Conservation (phyloP, 2,797 vertebrate species). For the Tadarida brasiliensis region DNA sequence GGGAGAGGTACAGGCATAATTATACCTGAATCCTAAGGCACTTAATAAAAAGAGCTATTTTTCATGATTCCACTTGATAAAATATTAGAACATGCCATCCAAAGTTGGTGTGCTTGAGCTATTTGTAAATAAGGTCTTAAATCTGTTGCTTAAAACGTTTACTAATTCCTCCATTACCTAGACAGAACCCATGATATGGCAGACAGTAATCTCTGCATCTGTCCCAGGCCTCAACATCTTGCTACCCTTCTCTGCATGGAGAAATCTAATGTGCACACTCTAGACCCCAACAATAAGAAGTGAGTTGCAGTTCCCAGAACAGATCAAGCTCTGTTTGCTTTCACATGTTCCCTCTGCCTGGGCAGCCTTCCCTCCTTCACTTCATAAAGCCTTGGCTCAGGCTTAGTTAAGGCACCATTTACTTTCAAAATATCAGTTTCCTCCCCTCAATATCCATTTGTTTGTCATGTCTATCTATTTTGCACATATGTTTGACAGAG, state of each 20-base stretch:
- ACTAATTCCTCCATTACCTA: neutral
- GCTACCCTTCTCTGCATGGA: neutral
- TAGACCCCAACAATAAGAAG: neutral
- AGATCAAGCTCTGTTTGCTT: neutral
- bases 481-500: neutral
- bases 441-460: neutral
- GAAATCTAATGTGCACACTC: neutral
- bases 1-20: neutral
- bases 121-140: constrained; percentile 19
- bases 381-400: neutral
- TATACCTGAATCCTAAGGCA: neutral
- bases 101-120: neutral
- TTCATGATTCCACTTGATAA: neutral
- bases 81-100: neutral
- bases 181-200: neutral
- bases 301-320: neutral
- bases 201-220: neutral
- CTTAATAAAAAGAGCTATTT: neutral
- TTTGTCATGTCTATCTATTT: neutral
- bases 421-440: neutral
- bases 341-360: neutral
- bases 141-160: neutral
- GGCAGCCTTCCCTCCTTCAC: neutral
- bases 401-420: neutral
- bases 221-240: neutral